phyloP scores from a whole-genome alignment of 2,888 invertebrate species.

The Orchestes rusci region DNA sequence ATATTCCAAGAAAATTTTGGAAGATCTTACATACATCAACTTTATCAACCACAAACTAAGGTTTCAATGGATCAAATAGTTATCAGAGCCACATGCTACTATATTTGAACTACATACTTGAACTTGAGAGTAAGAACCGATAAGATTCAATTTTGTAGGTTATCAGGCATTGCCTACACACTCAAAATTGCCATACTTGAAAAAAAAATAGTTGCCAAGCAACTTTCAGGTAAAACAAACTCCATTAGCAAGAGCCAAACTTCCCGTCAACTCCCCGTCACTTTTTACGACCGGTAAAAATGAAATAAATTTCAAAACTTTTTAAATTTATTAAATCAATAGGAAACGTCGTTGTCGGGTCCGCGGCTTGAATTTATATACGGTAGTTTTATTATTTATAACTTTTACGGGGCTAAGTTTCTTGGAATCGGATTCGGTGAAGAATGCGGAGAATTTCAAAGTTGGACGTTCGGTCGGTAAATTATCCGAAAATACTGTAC shows the following conservation, averaged over 20 bases:
- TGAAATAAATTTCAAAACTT: constrained; percentile 18
- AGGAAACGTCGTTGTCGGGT: constrained; percentile 19
- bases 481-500: constrained; percentile 20
- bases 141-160: too few species aligned
- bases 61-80: too few species aligned
- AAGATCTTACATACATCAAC: too few species aligned
- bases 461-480: constrained; percentile 18
- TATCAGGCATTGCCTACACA: too few species aligned
- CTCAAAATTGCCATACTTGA: too few species aligned
- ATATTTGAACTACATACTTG: too few species aligned
- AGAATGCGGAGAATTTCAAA: constrained; percentile 23
- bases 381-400: constrained; percentile 25
- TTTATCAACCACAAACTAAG: too few species aligned
- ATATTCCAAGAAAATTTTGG: too few species aligned
- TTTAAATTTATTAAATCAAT: constrained; percentile 25
- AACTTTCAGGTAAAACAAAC: constrained; percentile 6
- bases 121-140: too few species aligned
- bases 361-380: constrained; percentile 21
- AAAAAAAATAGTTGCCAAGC: too few species aligned
- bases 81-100: too few species aligned
- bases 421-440: constrained; percentile 19
- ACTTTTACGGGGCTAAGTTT: constrained; percentile 18
- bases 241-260: constrained; percentile 14
- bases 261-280: constrained; percentile 7
- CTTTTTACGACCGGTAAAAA: constrained; percentile 13